Conservation (phyloP, 2,797 vertebrate species). For the Neopelma chrysocephalum region DNA sequence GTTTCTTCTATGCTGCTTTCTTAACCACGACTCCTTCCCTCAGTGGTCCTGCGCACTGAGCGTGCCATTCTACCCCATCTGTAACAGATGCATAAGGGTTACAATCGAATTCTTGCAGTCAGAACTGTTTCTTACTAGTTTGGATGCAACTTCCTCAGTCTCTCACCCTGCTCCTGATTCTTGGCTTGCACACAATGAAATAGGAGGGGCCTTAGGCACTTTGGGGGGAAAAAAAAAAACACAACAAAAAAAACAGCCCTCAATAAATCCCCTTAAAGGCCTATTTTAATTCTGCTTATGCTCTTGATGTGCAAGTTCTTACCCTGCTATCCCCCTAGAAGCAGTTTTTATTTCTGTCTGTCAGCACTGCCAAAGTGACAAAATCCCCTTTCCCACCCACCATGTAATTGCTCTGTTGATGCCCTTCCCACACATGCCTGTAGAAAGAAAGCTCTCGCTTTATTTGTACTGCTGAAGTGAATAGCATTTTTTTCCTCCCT, state of each 20-base stretch:
- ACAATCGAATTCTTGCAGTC: neutral
- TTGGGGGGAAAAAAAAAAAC: neutral
- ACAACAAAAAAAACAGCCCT: neutral
- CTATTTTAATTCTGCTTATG: conserved; percentile 63
- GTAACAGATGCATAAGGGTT: neutral
- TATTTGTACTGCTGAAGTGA: conserved; percentile 46
- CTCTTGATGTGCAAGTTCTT: conserved; percentile 63
- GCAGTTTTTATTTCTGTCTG: conserved; percentile 70
- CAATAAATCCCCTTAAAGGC: conserved; percentile 42
- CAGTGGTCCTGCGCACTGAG: rapidly evolving
- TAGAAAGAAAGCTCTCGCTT: conserved; percentile 42
- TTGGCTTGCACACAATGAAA: conserved; percentile 15
- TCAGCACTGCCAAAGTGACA: conserved; percentile 66
- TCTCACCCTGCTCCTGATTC: neutral
- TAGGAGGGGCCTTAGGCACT: conserved; percentile 43
- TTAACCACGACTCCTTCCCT: neutral
- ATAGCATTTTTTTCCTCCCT: conserved; percentile 44
- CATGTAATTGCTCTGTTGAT: conserved; percentile 69
- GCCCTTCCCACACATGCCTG: conserved; percentile 64
- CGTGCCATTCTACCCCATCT: neutral
- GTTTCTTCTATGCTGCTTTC: neutral
- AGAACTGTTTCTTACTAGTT: neutral
- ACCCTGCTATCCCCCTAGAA: conserved; percentile 53
- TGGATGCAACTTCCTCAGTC: neutral
- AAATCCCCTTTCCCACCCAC: conserved; percentile 68